phyloP scores from a whole-genome alignment of 2,888 invertebrate species.

The Parnassius mnemosyne region DNA sequence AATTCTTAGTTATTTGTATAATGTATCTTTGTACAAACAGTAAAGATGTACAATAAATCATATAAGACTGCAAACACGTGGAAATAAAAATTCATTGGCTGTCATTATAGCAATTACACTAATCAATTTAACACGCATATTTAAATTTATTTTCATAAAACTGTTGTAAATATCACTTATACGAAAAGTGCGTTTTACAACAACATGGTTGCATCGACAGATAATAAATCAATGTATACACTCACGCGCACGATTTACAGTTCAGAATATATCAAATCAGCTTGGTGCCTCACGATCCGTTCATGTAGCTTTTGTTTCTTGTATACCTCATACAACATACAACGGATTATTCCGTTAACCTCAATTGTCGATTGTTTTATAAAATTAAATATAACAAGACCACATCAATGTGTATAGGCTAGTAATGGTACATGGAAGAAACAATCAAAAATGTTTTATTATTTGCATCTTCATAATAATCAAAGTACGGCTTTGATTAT shows the following conservation, averaged over 20 bases:
- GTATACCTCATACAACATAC: conserved; percentile 33
- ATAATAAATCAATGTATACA: conserved; percentile 63
- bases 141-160: conserved; percentile 40
- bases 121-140: conserved; percentile 54
- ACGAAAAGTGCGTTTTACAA: conserved; percentile 17
- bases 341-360: conserved; percentile 62
- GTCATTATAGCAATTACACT: conserved; percentile 57
- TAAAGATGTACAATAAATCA: conserved; percentile 42
- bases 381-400: conserved; percentile 27
- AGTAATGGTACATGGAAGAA: too few species aligned
- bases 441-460: too few species aligned
- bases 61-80: conserved; percentile 38
- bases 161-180: conserved; percentile 43
- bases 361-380: conserved; percentile 44
- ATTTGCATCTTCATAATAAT: too few species aligned
- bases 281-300: conserved; percentile 75
- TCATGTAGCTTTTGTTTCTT: conserved; percentile 65
- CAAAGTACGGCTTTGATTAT: too few species aligned
- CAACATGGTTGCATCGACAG: conserved; percentile 43
- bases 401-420: too few species aligned
- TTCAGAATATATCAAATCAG: conserved; percentile 71
- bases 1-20: conserved; percentile 3
- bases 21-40: not conserved
- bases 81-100: conserved; percentile 58
- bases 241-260: conserved; percentile 69